phyloP scores from a whole-genome alignment of 2,113 vertebrate species.

The Dascyllus trimaculatus region DNA sequence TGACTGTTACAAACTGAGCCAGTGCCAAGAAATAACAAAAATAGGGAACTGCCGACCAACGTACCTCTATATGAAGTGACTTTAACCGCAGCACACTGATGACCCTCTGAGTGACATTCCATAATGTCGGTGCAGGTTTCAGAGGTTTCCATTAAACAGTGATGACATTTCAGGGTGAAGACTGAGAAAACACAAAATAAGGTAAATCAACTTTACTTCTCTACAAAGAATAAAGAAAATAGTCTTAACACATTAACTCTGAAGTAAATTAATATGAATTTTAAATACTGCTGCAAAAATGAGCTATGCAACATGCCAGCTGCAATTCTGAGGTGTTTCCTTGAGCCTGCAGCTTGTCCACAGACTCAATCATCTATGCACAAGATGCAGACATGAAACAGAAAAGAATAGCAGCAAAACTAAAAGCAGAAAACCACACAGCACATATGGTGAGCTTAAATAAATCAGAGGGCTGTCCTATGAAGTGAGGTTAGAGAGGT shows the following conservation, averaged over 20 bases:
- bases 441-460: neutral
- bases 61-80: neutral
- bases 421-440: neutral
- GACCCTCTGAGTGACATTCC: neutral
- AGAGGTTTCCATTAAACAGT: rapidly evolving
- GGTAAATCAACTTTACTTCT: neutral
- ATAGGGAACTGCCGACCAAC: neutral
- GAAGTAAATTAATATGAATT: neutral
- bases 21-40: neutral
- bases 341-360: too few species aligned
- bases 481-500: too few species aligned
- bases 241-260: neutral
- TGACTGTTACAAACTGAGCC: neutral
- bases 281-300: too few species aligned
- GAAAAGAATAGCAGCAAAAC: neutral
- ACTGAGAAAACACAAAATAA: conserved; percentile 32
- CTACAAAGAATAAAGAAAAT: neutral
- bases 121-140: neutral
- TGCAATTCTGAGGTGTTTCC: too few species aligned
- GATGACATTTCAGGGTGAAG: conserved; percentile 37
- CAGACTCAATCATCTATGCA: neutral
- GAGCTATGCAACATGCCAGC: neutral
- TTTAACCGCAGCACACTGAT: conserved; percentile 7
- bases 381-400: too few species aligned
- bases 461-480: too few species aligned